Evolutionary conservation across 2,888 invertebrate genomes (phyloP).

Genomic region (Mimachlamys varia): DNA sequence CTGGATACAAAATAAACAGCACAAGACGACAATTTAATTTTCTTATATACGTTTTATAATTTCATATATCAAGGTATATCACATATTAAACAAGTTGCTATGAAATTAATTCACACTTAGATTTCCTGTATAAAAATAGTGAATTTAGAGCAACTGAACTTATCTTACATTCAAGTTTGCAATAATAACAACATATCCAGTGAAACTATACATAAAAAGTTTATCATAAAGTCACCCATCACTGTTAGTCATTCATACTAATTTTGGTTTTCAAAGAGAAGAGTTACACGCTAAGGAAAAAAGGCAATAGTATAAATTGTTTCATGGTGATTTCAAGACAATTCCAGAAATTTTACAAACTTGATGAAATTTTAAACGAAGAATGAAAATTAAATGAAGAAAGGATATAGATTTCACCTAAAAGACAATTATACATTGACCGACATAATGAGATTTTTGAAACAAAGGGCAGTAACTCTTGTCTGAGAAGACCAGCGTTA

Average conservation of each 20-base stretch:
- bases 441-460: neutral
- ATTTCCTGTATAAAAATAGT: conserved; percentile 33
- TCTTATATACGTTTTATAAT: conserved; percentile 32
- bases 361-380: neutral
- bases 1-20: too few relatives aligned
- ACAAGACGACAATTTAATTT: neutral
- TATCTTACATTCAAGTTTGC: conserved; percentile 31
- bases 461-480: conserved; percentile 24
- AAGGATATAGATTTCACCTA: neutral
- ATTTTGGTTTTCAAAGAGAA: conserved; percentile 18
- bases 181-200: conserved; percentile 32
- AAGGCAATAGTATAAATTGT: neutral
- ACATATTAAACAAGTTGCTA: conserved; percentile 29
- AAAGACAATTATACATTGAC: neutral
- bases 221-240: conserved; percentile 29
- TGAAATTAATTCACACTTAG: conserved; percentile 28
- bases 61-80: conserved; percentile 31
- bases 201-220: conserved; percentile 22
- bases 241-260: conserved; percentile 30
- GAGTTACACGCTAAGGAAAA: neutral
- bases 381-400: neutral
- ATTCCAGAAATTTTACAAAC: neutral
- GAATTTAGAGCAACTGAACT: conserved; percentile 29
- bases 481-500: conserved; percentile 25
- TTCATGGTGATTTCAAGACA: neutral